Conservation (phyloP, 2,113 vertebrate genomes). For the Grammatotria lemairii region DNA sequence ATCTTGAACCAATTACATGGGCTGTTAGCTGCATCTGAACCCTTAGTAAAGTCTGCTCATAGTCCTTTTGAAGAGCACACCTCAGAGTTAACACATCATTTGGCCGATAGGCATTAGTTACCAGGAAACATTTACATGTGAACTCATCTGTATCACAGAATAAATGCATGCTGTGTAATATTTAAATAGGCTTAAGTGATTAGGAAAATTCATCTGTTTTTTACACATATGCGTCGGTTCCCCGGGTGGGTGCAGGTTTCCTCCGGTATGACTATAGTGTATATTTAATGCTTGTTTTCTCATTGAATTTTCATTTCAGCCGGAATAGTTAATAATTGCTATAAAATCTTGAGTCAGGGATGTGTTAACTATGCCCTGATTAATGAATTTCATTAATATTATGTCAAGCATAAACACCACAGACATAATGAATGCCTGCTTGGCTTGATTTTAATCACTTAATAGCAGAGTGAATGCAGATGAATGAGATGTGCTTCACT, state of each 20-base stretch:
- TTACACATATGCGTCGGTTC: neutral
- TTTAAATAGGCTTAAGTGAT: neutral
- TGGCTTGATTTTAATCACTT: constrained; percentile 39
- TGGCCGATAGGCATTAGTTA: neutral
- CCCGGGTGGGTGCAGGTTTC: neutral
- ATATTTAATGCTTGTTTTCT: neutral
- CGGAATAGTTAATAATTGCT: neutral
- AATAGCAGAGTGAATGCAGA: constrained; percentile 29
- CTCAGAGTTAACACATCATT: constrained; percentile 22
- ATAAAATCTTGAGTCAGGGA: constrained; percentile 4
- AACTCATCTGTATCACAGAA: neutral
- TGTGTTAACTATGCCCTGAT: neutral
- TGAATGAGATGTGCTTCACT: constrained; percentile 17
- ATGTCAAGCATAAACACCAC: constrained; percentile 41
- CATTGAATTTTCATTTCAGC: neutral
- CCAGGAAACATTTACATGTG: neutral
- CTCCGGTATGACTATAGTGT: neutral
- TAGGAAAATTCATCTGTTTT: neutral
- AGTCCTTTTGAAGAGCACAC: constrained; percentile 1
- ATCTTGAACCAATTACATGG: constrained; percentile 62
- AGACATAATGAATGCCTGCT: constrained; percentile 40
- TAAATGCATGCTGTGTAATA: neutral
- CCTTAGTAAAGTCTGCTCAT: neutral
- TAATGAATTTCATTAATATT: constrained; percentile 50
- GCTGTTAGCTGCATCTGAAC: constrained; percentile 49